phyloP scores from a whole-genome alignment of 2,113 vertebrate genomes.

The Pelodiscus sinensis region DNA sequence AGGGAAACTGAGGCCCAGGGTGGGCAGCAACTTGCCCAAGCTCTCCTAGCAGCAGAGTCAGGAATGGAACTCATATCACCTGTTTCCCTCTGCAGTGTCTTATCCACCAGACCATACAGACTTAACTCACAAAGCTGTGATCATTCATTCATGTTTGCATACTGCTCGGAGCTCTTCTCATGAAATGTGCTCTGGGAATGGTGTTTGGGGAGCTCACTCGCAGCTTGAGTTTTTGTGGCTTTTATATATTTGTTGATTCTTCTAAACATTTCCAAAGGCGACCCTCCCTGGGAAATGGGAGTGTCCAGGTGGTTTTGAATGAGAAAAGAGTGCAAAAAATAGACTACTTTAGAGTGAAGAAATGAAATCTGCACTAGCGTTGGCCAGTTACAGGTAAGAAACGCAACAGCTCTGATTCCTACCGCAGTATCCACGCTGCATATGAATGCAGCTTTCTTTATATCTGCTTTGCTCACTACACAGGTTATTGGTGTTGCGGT shows the following conservation, averaged over 20 bases:
- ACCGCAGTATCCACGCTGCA: not conserved
- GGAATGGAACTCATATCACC: not conserved
- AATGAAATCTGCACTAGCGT: not conserved
- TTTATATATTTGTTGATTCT: not conserved
- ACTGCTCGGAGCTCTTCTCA: slow-evolving; percentile 4
- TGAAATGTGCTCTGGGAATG: slow-evolving; percentile 6
- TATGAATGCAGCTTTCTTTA: slow-evolving; percentile 8
- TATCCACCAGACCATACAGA: not conserved
- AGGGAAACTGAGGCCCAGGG: not conserved
- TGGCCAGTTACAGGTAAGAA: not conserved
- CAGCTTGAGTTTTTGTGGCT: not conserved
- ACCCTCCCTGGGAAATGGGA: not conserved
- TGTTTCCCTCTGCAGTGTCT: not conserved
- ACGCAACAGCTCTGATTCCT: not conserved
- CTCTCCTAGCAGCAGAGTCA: not conserved
- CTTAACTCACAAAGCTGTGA: not conserved
- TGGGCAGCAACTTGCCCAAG: not conserved
- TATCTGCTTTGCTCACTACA: not conserved
- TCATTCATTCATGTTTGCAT: slow-evolving; percentile 20
- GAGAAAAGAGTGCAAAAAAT: not conserved
- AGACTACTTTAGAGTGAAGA: not conserved
- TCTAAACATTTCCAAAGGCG: accelerated
- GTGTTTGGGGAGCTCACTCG: not conserved
- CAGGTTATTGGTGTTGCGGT: not conserved
- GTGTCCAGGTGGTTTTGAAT: not conserved